Evolutionary conservation across 1,140 invertebrate species (phyloP).

Genomic region (Caenorhabditis tropicalis): DNA sequence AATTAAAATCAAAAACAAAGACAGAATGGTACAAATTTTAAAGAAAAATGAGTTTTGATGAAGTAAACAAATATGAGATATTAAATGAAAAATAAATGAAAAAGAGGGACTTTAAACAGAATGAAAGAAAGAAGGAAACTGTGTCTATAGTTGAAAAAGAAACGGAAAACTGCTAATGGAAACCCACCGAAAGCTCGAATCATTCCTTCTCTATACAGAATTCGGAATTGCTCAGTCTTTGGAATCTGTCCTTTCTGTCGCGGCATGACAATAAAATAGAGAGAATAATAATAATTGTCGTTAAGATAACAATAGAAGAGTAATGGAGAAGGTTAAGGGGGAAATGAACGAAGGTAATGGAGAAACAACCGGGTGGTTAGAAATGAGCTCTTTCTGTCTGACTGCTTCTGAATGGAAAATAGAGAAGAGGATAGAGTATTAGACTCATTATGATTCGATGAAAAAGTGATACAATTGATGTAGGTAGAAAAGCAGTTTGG

Average conservation of each 20-base stretch:
- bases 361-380: conserved; percentile 2
- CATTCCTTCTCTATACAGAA: no score
- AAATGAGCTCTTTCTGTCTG: conserved; percentile 6
- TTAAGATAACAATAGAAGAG: conserved; percentile 20
- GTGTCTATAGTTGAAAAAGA: no score
- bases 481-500: background rate
- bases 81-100: background rate
- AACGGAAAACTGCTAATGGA: no score
- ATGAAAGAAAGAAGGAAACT: no score
- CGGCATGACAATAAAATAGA: background rate
- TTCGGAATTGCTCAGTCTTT: background rate
- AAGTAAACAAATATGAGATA: background rate
- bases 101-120: background rate
- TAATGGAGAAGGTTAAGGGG: no score
- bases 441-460: background rate
- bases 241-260: background rate
- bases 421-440: background rate
- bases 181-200: no score
- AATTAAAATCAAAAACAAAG: background rate
- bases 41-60: background rate
- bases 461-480: background rate
- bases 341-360: background rate
- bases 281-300: background rate
- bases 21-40: background rate
- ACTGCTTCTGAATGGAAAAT: background rate